Percentiles rank a stretch among this genome's conserved stretches.
phyloP scores from a whole-genome alignment of 2,113 vertebrate species.

The Lampris megalopsis region DNA sequence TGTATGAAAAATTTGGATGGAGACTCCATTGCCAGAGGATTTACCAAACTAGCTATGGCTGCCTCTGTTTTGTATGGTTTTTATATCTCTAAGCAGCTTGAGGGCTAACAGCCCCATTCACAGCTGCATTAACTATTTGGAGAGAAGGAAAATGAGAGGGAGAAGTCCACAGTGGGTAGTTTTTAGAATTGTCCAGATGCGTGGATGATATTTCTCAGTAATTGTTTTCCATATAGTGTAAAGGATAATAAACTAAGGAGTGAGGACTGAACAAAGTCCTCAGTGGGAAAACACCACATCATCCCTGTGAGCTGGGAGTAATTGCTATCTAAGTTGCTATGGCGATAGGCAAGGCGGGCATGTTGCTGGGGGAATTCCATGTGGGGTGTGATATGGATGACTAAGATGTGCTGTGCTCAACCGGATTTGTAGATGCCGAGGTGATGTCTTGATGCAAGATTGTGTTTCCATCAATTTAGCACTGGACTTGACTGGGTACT shows the following conservation, averaged over 20 bases:
- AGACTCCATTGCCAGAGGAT: slow-evolving; percentile 39
- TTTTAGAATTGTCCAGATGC: slow-evolving; percentile 18
- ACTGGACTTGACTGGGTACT: background rate
- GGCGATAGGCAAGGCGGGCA: slow-evolving; percentile 50
- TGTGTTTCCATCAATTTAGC: slow-evolving; percentile 43
- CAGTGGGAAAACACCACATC: slow-evolving; percentile 40
- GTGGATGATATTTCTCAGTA: slow-evolving; percentile 9
- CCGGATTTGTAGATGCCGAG: slow-evolving; percentile 46
- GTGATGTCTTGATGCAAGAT: slow-evolving; percentile 58
- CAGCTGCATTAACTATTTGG: slow-evolving; percentile 6
- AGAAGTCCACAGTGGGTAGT: slow-evolving; percentile 3
- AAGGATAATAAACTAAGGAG: slow-evolving; percentile 36
- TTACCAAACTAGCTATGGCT: slow-evolving; percentile 47
- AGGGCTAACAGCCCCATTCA: background rate
- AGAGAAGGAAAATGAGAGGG: slow-evolving; percentile 6
- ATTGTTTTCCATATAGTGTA: slow-evolving; percentile 4
- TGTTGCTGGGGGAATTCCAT: slow-evolving; percentile 43
- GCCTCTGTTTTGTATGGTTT: slow-evolving; percentile 28
- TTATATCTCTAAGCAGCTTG: slow-evolving; percentile 54
- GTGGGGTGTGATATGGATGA: slow-evolving; percentile 44
- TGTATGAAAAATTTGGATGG: slow-evolving; percentile 4
- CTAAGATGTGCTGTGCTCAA: slow-evolving; percentile 49
- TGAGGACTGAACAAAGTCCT: slow-evolving; percentile 16
- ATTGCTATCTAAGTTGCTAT: slow-evolving; percentile 55
- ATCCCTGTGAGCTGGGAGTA: slow-evolving; percentile 44